Evolutionary conservation across 2,797 vertebrate genomes (phyloP), one percentile per base, ranked within the genome.

Genomic region (Hydrocynus forskahlii): DNA sequence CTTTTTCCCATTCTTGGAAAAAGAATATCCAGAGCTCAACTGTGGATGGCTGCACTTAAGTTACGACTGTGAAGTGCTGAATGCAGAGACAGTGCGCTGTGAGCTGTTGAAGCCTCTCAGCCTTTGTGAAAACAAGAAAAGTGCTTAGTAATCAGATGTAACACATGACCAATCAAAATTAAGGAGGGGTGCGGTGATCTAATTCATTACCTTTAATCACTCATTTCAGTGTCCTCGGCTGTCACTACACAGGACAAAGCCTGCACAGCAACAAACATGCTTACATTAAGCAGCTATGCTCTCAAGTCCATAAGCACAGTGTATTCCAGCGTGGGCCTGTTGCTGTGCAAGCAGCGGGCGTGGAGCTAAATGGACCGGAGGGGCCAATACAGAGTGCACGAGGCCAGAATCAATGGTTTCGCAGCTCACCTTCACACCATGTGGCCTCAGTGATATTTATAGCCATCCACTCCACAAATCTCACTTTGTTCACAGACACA

Each of bases 191-290:
- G 38, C 64, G 19, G 62, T 84, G 87, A 89, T 90, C 82, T 83
- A 88, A 88, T 79, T 86, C 86, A 91, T 90, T 91, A 86, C 84
- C 82, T 86, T 87, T 87, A 88, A 91, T 89, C 91, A 92, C 86
- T 86, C 81, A 57, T 0, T 87, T 85, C 82, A 86, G 83, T 59
- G 71, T 68, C 69, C 86, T 87, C 25, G 25, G 72, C 40, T 45
- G 68, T 71, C 76, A 83, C 71, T 63, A 68, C 35, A 78, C 7
- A 19, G 66, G 62, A 78, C 38, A 82, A 85, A 80, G 57, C 25
- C 9, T 5, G 72, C 38, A 75, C 59, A 14, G 29, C 25, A 55
- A 63, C 21, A 82, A 80, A 85, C 80, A 38, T 85, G 84, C 82
- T 80, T 82, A 80, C 69, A 69, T 50, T 59, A 75, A 43, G 35